phyloP scores from a whole-genome alignment of 2,113 vertebrate species.

The Thalassarche chlororhynchos region DNA sequence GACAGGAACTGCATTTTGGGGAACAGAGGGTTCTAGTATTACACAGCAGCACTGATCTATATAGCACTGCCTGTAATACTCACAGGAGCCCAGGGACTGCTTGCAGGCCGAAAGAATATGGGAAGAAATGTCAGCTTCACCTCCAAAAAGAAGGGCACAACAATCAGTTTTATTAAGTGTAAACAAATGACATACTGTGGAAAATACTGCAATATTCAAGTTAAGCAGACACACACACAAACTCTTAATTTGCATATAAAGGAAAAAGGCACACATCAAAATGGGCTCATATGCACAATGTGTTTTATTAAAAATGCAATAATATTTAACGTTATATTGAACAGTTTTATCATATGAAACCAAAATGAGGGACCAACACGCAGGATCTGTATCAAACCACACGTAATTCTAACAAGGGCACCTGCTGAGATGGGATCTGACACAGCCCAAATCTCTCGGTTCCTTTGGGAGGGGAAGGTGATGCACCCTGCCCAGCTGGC shows the following conservation, averaged over 20 bases:
- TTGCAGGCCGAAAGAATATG: rapidly evolving
- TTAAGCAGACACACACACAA: background rate
- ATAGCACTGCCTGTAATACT: background rate
- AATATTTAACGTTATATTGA: background rate
- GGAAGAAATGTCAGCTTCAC: background rate
- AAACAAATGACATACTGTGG: background rate
- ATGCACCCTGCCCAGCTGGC: background rate
- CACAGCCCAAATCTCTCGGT: background rate
- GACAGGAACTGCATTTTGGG: background rate
- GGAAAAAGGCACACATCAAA: background rate
- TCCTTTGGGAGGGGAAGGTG: background rate
- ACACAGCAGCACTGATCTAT: background rate
- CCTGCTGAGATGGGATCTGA: background rate
- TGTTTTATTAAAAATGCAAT: background rate
- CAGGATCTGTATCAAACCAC: background rate
- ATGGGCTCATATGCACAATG: background rate
- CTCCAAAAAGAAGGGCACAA: background rate
- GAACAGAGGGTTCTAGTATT: background rate
- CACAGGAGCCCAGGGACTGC: background rate
- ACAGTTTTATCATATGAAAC: background rate
- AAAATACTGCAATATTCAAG: background rate
- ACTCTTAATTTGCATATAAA: background rate
- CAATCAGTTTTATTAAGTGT: background rate
- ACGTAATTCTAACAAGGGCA: background rate
- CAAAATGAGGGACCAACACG: background rate